Percentiles rank a stretch among this genome's conserved stretches.
Conservation (phyloP, 1,140 invertebrate genomes). For the Drosophila insularis region DNA sequence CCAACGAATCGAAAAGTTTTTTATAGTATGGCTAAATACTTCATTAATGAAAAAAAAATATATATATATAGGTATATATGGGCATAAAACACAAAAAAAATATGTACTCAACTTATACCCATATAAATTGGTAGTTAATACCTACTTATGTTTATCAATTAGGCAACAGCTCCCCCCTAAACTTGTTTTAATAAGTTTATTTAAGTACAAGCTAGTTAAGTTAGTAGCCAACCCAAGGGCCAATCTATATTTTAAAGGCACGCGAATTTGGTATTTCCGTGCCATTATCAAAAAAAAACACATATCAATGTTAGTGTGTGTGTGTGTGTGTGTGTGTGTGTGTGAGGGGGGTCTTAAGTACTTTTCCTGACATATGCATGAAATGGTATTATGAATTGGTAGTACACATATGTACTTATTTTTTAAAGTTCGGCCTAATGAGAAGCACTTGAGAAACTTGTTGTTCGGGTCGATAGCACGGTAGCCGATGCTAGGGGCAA, state of each 20-base stretch:
- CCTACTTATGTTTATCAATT: slow-evolving; percentile 4
- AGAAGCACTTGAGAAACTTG: slow-evolving; percentile 26
- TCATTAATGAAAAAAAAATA: neutral
- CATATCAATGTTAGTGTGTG: neutral
- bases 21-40: neutral
- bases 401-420: neutral
- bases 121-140: neutral
- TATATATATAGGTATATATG: too few species aligned
- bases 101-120: too few species aligned
- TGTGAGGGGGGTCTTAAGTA: slow-evolving; percentile 5
- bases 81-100: too few species aligned
- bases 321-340: neutral
- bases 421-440: slow-evolving; percentile 2
- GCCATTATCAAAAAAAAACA: neutral
- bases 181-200: neutral
- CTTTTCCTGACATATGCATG: slow-evolving; percentile 3
- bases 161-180: neutral
- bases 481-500: neutral
- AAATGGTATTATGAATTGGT: slow-evolving; percentile 4
- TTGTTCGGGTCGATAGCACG: neutral
- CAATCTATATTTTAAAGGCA: neutral
- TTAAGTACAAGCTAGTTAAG: neutral
- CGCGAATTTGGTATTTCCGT: slow-evolving; percentile 1
- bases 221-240: slow-evolving; percentile 6
- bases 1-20: neutral